phyloP scores from a whole-genome alignment of 1,140 invertebrate genomes.

The Nomia melanderi region DNA sequence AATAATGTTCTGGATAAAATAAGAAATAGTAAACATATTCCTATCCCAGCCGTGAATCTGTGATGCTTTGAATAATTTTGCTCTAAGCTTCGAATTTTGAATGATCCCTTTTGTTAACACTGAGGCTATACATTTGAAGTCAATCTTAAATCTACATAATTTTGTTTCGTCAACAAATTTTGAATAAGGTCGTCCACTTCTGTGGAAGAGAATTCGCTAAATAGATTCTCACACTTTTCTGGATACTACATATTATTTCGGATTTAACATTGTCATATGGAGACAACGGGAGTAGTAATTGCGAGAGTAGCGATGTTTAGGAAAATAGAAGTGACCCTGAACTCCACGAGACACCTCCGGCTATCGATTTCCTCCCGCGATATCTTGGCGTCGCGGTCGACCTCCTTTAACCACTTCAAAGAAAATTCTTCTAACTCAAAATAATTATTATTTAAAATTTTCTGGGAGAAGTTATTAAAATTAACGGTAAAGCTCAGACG shows the following conservation, averaged over 20 bases:
- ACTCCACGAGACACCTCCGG: constrained; percentile 7
- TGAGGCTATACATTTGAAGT: no score
- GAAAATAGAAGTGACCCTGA: constrained; percentile 9
- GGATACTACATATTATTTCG: neutral
- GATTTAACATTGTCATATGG: neutral
- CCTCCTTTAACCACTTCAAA: neutral
- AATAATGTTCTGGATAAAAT: no score
- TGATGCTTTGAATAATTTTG: no score
- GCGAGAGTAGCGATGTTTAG: neutral
- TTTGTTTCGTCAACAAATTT: no score
- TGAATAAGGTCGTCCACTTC: no score
- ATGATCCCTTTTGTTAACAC: no score
- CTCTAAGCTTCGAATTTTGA: no score
- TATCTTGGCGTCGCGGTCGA: constrained; percentile 19
- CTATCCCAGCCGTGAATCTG: no score
- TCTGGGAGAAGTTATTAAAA: neutral
- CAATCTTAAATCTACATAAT: no score
- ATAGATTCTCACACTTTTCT: no score
- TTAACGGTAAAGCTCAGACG: neutral
- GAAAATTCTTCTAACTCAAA: neutral
- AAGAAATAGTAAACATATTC: no score
- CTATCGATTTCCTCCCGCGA: constrained; percentile 4
- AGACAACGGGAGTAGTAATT: neutral
- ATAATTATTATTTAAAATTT: neutral
- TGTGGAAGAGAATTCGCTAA: no score